Conservation (phyloP, 2,113 vertebrate genomes). For the Glaucidium brasilianum region DNA sequence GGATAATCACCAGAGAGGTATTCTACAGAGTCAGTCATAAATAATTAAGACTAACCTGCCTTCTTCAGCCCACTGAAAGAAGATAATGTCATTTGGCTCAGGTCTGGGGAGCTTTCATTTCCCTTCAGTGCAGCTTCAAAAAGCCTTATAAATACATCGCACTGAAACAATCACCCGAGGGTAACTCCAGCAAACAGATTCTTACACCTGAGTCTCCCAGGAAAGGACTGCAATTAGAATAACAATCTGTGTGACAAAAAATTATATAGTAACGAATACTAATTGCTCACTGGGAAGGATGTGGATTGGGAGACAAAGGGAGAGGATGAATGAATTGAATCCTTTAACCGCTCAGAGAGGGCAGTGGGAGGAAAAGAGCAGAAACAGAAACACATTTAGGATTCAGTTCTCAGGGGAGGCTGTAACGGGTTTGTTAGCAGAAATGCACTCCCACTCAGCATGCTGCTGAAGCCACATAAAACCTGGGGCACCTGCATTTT, state of each 20-base stretch:
- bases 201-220: not conserved
- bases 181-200: not conserved
- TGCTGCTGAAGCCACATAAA: not conserved
- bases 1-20: not conserved
- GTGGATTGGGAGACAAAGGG: not conserved
- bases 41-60: constrained; percentile 51
- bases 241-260: not conserved
- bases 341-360: not conserved
- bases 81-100: constrained; percentile 26
- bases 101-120: not conserved
- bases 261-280: not conserved
- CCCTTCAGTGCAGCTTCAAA: constrained; percentile 9
- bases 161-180: constrained; percentile 19
- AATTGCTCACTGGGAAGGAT: not conserved
- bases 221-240: constrained; percentile 1
- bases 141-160: constrained; percentile 23
- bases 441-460: not conserved
- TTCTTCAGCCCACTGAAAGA: not conserved
- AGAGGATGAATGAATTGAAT: not conserved
- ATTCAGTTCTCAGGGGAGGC: not conserved
- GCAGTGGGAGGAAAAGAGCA: not conserved
- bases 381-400: constrained; percentile 15
- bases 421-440: not conserved
- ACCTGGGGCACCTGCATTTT: not conserved
- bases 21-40: constrained; percentile 22